Base-by-base conservation (phyloP, 2,888 invertebrate genomes). In the Nebria salina region DNA sequence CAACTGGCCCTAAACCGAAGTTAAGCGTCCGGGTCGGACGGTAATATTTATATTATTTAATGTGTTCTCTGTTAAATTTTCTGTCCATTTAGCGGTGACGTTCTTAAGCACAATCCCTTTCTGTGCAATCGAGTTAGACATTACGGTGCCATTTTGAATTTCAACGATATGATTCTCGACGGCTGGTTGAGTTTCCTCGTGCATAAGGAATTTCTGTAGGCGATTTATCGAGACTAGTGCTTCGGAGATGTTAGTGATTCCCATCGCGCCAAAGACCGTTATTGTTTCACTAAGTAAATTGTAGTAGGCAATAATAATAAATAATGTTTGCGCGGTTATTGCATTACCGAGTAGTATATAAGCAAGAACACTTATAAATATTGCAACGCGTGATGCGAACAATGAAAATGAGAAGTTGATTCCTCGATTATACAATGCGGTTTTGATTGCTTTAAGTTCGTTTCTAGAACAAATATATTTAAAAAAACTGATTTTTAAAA, bases 261-360 rank as follows among this genome's bases (percentile, higher is more conserved):
- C 95, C 90, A 95, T 94, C 0, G 98, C 97, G 85, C 98, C 95
- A 89, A 95, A 96, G 13, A 97, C 94, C 0, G 96, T 96, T 93
- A 98, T 95, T 13, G 95, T 94, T 85, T 95, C 93, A 54, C 96
- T 91, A 82, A 98, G 89, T 80, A 96, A 94, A 86, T 96, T 96
- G 89, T 96, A 97, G 87, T 97, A 95, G 7, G 97, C 95, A n/a
- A 96, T 94, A 75, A 97, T 92, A 82, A 97, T 95, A 89, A 97
- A 97, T 15, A 96, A 95, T 86, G 92, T 92, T 87, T 97, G 95
- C 4, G 98, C 94, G 5, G 93, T 94, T 84, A 98, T 92, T 84
- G 92, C 88, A 84, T 94, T 90, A 25, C 94, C 94, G 4, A 93
- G 90, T 76, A 95, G 89, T 42, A 95, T 93, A 87, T 93, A 96